Base-by-base conservation (phyloP, 30 jellyfish, hydroid and myxozoan genomes). In the Chrysaora quinquecirrha region DNA sequence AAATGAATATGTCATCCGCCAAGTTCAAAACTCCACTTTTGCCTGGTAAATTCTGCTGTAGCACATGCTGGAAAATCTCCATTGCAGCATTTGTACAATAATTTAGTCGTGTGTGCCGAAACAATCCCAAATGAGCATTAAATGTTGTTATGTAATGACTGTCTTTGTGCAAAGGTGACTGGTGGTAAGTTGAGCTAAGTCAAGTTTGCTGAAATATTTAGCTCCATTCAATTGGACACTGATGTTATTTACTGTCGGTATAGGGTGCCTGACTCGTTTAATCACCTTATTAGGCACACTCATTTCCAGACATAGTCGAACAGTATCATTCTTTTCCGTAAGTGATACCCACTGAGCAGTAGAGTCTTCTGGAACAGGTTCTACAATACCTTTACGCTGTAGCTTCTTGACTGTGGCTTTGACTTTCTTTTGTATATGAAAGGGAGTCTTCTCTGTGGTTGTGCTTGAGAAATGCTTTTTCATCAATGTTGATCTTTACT, bases 1-100 rank as follows among this genome's bases (percentile, higher is more conserved):
- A 79, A n/a, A 79, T 66, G 9, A 79, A 22, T 1, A 79, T 79
- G 84, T 79, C 90, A 78, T 78, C 82, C 27, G 66, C 82, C 10
- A 78, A 19, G 71, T 78, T 78, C 23, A 12, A 6, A 22, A 1
- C 82, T 7, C 85, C 89, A 29, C 20, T 43, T 29, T 60, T 78
- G 10, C 66, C 82, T n/a, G 23, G 31, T 38, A 78, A 32, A 38
- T n/a, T 32, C n/a, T 9, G 54, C 34, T 23, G 89, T 78, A 78
- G 30, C 21, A 64, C 71, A 23, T 78, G 89, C 29, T 78, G 89
- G 30, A 58, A n/a, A n/a, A n/a, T n/a, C n/a, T n/a, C n/a, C n/a
- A n/a, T n/a, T n/a, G n/a, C n/a, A n/a, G n/a, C n/a, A n/a, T n/a
- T n/a, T n/a, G n/a, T n/a, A n/a, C n/a, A n/a, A n/a, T n/a, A n/a